Percentiles rank a stretch among this genome's conserved stretches.
Conservation (phyloP, 2,113 vertebrate species). For the Rynchops niger region DNA sequence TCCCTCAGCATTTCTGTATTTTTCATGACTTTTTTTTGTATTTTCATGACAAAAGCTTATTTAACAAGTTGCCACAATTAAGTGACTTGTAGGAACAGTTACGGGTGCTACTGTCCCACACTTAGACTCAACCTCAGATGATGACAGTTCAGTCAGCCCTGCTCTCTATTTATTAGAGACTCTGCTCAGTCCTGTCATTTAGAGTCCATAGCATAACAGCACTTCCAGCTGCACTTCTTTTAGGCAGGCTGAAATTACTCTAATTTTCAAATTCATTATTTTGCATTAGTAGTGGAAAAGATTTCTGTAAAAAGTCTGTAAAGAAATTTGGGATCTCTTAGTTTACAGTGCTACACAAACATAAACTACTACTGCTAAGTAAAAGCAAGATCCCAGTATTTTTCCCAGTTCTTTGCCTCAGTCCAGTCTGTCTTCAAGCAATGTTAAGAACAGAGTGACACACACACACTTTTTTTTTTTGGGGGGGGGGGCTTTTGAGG, state of each 20-base stretch:
- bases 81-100: neutral
- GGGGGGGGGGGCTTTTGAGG: neutral
- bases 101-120: neutral
- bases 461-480: neutral
- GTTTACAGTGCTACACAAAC: neutral
- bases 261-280: neutral
- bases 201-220: neutral
- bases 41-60: neutral
- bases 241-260: neutral
- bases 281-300: neutral
- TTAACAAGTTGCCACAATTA: neutral
- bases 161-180: neutral
- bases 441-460: neutral
- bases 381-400: neutral
- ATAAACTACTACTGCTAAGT: neutral
- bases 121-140: neutral
- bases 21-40: neutral
- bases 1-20: neutral
- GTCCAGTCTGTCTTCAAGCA: neutral
- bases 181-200: neutral
- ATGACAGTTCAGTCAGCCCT: neutral
- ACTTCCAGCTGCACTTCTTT: neutral
- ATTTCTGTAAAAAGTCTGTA: neutral
- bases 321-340: neutral
- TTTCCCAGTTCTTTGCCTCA: neutral